Base-by-base conservation (phyloP, 2,113 vertebrate genomes). In the Saccopteryx bilineata region DNA sequence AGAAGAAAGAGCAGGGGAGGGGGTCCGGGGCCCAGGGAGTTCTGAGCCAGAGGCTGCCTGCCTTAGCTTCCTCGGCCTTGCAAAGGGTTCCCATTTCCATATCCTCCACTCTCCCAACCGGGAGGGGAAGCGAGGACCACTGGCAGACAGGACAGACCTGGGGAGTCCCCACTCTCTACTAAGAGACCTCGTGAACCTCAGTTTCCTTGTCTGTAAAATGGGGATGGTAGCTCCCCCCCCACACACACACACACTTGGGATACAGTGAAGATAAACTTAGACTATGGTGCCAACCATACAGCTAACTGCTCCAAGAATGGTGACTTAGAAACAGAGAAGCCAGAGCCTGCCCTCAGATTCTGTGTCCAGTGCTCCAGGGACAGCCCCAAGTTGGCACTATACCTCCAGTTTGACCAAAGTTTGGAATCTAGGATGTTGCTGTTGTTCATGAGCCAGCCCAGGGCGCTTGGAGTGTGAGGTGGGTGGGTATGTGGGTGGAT, bases 401-500 rank as follows among this genome's bases (percentile, higher is more conserved):
- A 4, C 68, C 71, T 69, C 54, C 13, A 5, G 56, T 84, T 3
- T 75, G 58, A 82, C 74, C 68, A 58, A 31, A 26, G 69, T 68
- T 84, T 83, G 46, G 52, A 52, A 65, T 78, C 78, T 14, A 23
- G 39, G 74, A 60, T 79, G 92, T 52, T 85, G 24, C 14, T 89
- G 87, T 19, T 91, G 48, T 28, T 90, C 21, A 2, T 39, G 76
- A 92, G 71, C 39, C 58, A 39, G 39, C 39, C 39, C 39, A 39
- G 39, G 66, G 79, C 46, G 65, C 56, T 80, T 39, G 69, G 65
- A 69, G 65, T 69, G 33, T 76, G n/a, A 26, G 75, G 75, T 21
- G 13, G 87, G 97, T 93, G 87, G 71, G 72, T 39, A 39, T 39
- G 39, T 56, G 75, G 92, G 89, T 72, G 84, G 97, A 78, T 61